These are phyloP conservation scores for Drosophila tani DNA, from an alignment of 1,140 invertebrate species.

Conservation along the genomic window DNA sequence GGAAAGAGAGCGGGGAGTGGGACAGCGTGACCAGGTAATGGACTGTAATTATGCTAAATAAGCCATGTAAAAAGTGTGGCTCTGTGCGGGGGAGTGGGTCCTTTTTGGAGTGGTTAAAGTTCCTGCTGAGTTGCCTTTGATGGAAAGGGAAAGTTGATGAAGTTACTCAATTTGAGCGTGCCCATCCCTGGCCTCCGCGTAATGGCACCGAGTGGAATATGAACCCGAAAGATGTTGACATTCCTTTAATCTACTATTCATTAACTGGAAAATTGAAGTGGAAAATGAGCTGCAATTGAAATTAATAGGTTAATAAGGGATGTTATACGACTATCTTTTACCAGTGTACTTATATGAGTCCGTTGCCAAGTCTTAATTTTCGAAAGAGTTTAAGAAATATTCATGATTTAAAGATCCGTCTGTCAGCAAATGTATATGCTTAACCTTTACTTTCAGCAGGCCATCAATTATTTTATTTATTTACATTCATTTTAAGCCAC, in stretches of 20 bases:
- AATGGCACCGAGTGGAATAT: slow-evolving; percentile 17
- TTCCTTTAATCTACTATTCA: slow-evolving; percentile 39
- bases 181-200: not conserved
- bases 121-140: slow-evolving; percentile 43
- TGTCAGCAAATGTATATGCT: slow-evolving; percentile 31
- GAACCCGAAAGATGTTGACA: slow-evolving; percentile 31
- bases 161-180: slow-evolving; percentile 43
- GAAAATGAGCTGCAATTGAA: slow-evolving; percentile 20
- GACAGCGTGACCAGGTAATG: slow-evolving; percentile 78
- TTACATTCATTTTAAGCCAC: slow-evolving; percentile 33
- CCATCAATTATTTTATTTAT: slow-evolving; percentile 42
- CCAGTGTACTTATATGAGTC: too few species aligned
- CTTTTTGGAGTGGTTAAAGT: slow-evolving; percentile 32
- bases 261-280: slow-evolving; percentile 25
- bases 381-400: not conserved
- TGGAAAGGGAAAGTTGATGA: slow-evolving; percentile 47
- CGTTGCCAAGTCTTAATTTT: not conserved
- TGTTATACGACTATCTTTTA: not conserved
- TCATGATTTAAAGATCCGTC: slow-evolving; percentile 4
- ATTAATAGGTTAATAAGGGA: slow-evolving; percentile 25
- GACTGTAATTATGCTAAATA: slow-evolving; percentile 83
- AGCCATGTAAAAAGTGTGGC: slow-evolving; percentile 71
- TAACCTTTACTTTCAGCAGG: slow-evolving; percentile 22
- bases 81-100: slow-evolving; percentile 26
- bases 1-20: slow-evolving; percentile 1